These are phyloP conservation scores for Paradoxurus hermaphroditus DNA, from an alignment of 2,113 vertebrate genomes.

Conservation along the genomic window DNA sequence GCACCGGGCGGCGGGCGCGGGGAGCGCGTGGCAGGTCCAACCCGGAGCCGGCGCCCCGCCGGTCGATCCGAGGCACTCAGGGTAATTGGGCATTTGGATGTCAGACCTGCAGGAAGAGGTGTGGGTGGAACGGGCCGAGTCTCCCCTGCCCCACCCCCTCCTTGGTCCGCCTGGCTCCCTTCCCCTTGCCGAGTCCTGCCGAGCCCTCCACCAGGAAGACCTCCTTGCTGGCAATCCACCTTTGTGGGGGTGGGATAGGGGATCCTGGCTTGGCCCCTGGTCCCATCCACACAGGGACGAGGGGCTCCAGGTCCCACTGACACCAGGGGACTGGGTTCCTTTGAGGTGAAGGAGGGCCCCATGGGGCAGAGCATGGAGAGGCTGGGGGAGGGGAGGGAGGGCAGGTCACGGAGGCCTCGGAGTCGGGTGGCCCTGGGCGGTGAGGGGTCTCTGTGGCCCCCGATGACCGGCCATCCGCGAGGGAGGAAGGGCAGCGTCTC, in stretches of 20 bases:
- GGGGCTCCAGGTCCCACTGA: not conserved
- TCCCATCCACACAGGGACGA: not conserved
- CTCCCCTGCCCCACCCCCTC: not conserved
- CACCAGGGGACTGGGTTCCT: not conserved
- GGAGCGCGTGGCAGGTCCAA: not conserved
- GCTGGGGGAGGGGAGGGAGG: fast-evolving
- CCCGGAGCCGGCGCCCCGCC: fast-evolving
- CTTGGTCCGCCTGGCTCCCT: not conserved
- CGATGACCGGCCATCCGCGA: fast-evolving
- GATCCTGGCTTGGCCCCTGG: not conserved
- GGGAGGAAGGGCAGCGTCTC: not conserved
- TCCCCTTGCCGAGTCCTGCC: too few species aligned
- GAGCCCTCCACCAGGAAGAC: not conserved
- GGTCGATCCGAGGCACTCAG: conserved; percentile 73
- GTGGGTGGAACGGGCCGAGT: not conserved
- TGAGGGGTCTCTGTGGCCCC: fast-evolving
- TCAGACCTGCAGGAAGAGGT: not conserved
- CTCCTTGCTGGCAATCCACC: not conserved
- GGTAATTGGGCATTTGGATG: conserved; percentile 73
- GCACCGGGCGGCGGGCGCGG: not conserved
- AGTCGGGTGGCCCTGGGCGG: not conserved
- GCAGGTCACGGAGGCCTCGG: not conserved
- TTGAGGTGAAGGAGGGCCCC: not conserved
- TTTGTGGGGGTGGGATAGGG: fast-evolving
- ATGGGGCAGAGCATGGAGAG: too few species aligned